Evolutionary conservation across 2,888 invertebrate species (phyloP).

Genomic region (Caenorhabditis macrosperma): DNA sequence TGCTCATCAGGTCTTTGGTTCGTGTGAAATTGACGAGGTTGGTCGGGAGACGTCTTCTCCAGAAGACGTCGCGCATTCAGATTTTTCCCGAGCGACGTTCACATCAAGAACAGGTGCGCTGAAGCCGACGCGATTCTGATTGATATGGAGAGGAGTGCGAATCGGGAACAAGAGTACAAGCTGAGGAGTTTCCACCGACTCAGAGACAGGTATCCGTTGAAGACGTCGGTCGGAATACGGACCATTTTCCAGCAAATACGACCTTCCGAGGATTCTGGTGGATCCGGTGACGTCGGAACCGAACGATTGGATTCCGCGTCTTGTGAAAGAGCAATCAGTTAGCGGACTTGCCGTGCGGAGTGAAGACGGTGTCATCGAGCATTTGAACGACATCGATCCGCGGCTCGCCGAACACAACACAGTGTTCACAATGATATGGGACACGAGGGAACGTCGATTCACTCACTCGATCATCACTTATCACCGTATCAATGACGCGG

Average conservation of each 20-base stretch:
- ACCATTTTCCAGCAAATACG: constrained; percentile 15
- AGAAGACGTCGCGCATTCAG: not conserved
- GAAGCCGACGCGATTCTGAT: constrained; percentile 49
- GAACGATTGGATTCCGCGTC: constrained; percentile 26
- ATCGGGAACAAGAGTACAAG: constrained; percentile 42
- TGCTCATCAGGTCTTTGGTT: constrained; percentile 35
- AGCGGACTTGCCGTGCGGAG: constrained; percentile 34
- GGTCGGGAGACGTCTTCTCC: not conserved
- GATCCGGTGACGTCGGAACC: constrained; percentile 30
- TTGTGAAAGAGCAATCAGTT: constrained; percentile 3
- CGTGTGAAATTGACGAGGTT: constrained; percentile 45
- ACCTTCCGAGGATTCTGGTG: constrained; percentile 35
- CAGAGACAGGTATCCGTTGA: constrained; percentile 8
- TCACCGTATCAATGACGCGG: constrained; percentile 47
- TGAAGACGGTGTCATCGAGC: not conserved
- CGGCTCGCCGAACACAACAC: constrained; percentile 10
- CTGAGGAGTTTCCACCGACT: constrained; percentile 31
- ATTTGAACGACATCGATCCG: constrained; percentile 8
- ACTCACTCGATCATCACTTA: constrained; percentile 54
- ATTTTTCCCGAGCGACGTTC: constrained; percentile 44
- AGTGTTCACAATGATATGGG: constrained; percentile 51
- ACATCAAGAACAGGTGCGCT: constrained; percentile 49
- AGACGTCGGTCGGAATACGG: not conserved
- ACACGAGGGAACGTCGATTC: constrained; percentile 12
- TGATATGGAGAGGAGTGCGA: constrained; percentile 38